Conservation (phyloP, 2,797 vertebrate genomes). For the Avahi laniger region DNA sequence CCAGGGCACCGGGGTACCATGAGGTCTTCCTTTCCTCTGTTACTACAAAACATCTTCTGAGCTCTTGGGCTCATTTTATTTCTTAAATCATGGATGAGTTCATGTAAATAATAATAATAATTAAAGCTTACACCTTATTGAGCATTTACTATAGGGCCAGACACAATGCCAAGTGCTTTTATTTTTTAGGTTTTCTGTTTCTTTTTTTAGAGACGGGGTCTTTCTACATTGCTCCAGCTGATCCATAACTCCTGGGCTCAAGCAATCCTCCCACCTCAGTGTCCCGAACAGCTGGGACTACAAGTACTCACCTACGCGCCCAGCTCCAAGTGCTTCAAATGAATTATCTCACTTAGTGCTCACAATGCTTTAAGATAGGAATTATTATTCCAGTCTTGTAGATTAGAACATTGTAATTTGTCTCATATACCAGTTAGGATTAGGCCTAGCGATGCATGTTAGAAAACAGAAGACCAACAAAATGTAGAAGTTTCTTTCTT, state of each 20-base stretch:
- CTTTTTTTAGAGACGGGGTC: neutral
- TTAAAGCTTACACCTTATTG: neutral
- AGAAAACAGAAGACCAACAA: neutral
- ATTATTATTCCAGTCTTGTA: neutral
- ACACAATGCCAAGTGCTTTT: neutral
- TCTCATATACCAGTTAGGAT: neutral
- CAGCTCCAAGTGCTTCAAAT: neutral
- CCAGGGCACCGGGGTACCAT: too few relatives aligned
- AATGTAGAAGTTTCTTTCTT: neutral
- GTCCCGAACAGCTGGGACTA: neutral
- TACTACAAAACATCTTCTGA: neutral
- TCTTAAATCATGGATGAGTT: neutral
- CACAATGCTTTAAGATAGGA: neutral
- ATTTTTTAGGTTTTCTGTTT: neutral
- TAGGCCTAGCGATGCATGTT: neutral
- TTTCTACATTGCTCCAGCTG: too few relatives aligned
- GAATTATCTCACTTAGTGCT: neutral
- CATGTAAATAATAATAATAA: neutral
- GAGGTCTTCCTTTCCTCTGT: neutral
- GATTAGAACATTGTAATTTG: neutral
- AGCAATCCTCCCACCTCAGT: neutral
- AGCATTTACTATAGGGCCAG: neutral
- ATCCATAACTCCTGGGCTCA: neutral
- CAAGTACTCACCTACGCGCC: accelerated
- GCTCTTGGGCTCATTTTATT: neutral